phyloP scores from a whole-genome alignment of 1,140 invertebrate species.

The Sminthurides bifidus region DNA sequence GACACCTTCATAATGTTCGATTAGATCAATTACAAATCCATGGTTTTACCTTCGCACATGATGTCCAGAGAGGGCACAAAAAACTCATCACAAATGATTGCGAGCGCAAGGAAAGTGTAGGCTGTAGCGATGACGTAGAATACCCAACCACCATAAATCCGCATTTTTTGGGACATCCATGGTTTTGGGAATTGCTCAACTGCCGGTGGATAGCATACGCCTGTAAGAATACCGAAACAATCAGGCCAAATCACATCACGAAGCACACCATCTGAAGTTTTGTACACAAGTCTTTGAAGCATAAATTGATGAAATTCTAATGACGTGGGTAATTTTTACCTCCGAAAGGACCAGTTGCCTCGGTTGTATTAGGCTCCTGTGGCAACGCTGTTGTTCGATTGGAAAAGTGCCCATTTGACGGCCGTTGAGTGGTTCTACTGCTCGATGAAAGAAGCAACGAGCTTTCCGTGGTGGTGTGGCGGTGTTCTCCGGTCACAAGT shows the following conservation, averaged over 20 bases:
- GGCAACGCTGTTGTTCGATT: not conserved
- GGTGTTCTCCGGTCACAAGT: too few species aligned
- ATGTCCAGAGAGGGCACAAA: slow-evolving; percentile 81
- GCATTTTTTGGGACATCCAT: slow-evolving; percentile 56
- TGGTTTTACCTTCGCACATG: slow-evolving; percentile 63
- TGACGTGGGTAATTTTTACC: not conserved
- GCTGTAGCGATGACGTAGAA: slow-evolving; percentile 72
- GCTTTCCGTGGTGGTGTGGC: too few species aligned
- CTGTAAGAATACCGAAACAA: too few species aligned
- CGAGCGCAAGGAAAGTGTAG: slow-evolving; percentile 81
- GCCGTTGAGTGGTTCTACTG: too few species aligned
- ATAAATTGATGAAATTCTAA: not conserved
- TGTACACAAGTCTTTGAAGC: not conserved
- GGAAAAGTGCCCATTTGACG: not conserved
- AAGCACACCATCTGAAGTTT: not conserved
- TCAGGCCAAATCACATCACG: too few species aligned
- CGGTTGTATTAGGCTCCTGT: not conserved
- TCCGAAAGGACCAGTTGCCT: not conserved
- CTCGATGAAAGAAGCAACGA: too few species aligned
- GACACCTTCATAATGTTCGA: too few species aligned
- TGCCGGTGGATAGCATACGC: slow-evolving; percentile 68
- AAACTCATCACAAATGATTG: slow-evolving; percentile 86
- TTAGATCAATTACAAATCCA: not conserved
- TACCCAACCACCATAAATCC: slow-evolving; percentile 72
- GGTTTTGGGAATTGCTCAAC: slow-evolving; percentile 81